Evolutionary conservation across 1,140 invertebrate genomes (phyloP).

Genomic region (Pseudomyrmex gracilis): DNA sequence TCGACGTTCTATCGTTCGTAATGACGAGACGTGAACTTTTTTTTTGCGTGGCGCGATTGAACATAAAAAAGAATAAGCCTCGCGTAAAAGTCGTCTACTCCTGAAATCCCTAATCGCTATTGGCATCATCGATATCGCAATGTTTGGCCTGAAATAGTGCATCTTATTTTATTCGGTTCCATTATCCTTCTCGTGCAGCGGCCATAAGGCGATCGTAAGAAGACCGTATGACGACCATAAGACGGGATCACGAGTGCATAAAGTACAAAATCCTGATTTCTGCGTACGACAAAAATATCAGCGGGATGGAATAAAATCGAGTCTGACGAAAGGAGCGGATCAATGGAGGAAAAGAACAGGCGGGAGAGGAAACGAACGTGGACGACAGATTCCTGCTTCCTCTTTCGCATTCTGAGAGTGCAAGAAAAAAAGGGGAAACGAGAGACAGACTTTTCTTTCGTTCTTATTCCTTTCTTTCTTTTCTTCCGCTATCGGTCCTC

Average conservation of each 20-base stretch:
- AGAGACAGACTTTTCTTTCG: conserved; percentile 7
- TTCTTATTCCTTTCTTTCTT: background rate
- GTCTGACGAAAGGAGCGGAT: conserved; percentile 42
- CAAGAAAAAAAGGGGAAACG: background rate
- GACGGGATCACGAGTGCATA: conserved; percentile 33
- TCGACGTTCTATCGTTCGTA: background rate
- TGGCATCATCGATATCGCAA: conserved; percentile 1
- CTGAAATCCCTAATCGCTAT: background rate
- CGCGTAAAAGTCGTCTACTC: background rate
- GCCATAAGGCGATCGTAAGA: background rate
- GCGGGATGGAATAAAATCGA: conserved; percentile 22
- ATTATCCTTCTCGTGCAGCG: background rate
- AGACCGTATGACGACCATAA: conserved; percentile 6
- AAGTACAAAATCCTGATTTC: conserved; percentile 46
- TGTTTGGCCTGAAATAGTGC: conserved; percentile 5
- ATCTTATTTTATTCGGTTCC: background rate
- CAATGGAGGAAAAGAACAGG: background rate
- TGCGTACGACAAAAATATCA: conserved; percentile 31
- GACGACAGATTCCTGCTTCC: conserved; percentile 4
- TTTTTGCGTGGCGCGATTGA: background rate
- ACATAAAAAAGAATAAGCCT: background rate
- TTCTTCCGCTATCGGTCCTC: conserved; percentile 31
- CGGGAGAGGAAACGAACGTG: conserved; percentile 2
- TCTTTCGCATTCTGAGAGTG: background rate
- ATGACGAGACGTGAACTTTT: background rate